These are phyloP conservation scores for Stenichneumon culpator DNA, from an alignment of 2,888 invertebrate species.

Conservation along the genomic window DNA sequence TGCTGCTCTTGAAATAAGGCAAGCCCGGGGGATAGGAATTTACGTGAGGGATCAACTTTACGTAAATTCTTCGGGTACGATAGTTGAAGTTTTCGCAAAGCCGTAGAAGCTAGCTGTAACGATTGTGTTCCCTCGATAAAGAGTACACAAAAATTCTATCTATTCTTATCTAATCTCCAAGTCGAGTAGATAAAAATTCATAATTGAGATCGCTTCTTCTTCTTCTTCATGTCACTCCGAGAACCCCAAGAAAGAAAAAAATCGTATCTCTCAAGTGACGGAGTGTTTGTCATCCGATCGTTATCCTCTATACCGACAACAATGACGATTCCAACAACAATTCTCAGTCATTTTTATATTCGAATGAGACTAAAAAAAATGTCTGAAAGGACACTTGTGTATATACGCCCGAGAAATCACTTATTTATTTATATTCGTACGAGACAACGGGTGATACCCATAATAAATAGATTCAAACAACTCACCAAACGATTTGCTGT, in stretches of 20 bases:
- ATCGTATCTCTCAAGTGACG: conserved; percentile 6
- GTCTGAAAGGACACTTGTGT: background rate
- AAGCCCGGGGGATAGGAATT: conserved; percentile 4
- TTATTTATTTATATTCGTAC: too few species aligned
- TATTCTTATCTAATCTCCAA: conserved; percentile 20
- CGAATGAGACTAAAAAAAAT: background rate
- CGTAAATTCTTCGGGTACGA: background rate
- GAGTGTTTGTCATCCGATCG: background rate
- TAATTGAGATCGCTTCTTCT: conserved; percentile 3
- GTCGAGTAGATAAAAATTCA: conserved; percentile 5
- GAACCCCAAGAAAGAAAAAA: background rate
- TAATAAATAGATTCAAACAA: too few species aligned
- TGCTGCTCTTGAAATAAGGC: background rate
- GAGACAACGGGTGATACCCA: too few species aligned
- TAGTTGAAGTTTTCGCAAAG: conserved; percentile 1
- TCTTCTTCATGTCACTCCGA: background rate
- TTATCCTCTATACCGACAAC: background rate
- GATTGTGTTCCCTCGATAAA: background rate
- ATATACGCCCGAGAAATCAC: background rate
- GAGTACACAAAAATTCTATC: background rate
- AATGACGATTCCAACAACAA: background rate
- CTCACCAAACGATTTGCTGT: too few species aligned
- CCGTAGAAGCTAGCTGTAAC: background rate
- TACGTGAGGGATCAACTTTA: background rate
- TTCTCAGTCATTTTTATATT: background rate